A percentile compares a stretch with the other conserved stretches of the same genome.
These are phyloP conservation scores for Tachina grossa DNA, from an alignment of 2,888 invertebrate species.

Conservation along the genomic window DNA sequence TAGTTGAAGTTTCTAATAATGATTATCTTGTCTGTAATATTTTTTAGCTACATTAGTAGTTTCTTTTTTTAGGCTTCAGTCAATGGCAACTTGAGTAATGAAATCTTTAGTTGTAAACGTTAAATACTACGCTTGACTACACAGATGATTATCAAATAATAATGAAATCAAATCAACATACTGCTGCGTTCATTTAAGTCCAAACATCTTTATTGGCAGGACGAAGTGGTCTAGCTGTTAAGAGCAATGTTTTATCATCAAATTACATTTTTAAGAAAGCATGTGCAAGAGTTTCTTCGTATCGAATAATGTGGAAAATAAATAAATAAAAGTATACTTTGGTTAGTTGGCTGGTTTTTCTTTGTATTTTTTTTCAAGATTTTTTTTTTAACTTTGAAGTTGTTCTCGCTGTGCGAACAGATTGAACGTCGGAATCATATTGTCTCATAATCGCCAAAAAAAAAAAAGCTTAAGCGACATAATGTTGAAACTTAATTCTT, in stretches of 20 bases:
- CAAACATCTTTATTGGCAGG: constrained; percentile 6
- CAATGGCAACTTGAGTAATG: neutral
- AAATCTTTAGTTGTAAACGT: constrained; percentile 24
- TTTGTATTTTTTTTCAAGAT: neutral
- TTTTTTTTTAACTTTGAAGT: no score
- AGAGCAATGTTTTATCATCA: neutral
- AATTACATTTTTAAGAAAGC: neutral
- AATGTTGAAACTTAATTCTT: no score
- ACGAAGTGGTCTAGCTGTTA: neutral
- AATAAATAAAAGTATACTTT: neutral
- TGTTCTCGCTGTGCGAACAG: no score
- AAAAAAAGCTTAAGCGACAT: no score
- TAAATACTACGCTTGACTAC: constrained; percentile 49
- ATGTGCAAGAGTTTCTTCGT: neutral
- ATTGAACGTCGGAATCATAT: no score
- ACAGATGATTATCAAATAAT: constrained; percentile 50
- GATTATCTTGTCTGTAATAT: constrained; percentile 51
- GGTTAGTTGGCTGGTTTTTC: neutral
- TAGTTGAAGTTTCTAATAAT: constrained; percentile 50
- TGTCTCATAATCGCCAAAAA: no score
- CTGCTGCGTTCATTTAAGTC: constrained; percentile 29
- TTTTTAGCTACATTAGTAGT: constrained; percentile 39
- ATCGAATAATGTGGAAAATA: neutral
- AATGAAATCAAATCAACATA: constrained; percentile 45
- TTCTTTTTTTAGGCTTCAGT: neutral